Evolutionary conservation across 1,140 invertebrate species (phyloP).

Genomic region (Stenopsyche tienmushanensis): DNA sequence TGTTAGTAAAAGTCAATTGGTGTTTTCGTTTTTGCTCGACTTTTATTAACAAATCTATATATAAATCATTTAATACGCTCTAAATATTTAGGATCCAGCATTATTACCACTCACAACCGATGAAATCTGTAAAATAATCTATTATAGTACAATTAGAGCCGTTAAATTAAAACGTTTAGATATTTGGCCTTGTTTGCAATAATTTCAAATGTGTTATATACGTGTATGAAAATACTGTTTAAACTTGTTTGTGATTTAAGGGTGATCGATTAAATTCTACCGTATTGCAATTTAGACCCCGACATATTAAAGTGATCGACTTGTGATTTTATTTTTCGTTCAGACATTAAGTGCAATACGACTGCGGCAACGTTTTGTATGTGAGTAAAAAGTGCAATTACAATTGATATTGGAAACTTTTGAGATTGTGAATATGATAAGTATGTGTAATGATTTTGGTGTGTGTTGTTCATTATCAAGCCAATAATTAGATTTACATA

Average conservation of each 20-base stretch:
- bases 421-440: constrained; percentile 11
- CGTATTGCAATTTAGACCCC: neutral
- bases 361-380: constrained; percentile 21
- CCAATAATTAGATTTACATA: constrained; percentile 35
- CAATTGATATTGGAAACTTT: constrained; percentile 16
- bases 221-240: neutral
- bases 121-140: no score
- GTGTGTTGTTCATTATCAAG: constrained; percentile 27
- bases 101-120: no score
- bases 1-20: no score
- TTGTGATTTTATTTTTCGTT: constrained; percentile 1
- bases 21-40: no score
- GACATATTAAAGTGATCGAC: neutral
- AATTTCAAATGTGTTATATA: neutral
- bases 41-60: no score
- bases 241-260: neutral
- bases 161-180: no score
- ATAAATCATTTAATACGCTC: no score
- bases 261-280: neutral
- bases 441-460: constrained; percentile 8
- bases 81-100: no score
- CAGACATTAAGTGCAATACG: constrained; percentile 23
- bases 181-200: constrained; percentile 6
- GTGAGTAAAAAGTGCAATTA: constrained; percentile 39
- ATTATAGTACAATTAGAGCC: no score